Conservation (phyloP, 2,113 vertebrate species). For the Campylomormyrus tamandua region DNA sequence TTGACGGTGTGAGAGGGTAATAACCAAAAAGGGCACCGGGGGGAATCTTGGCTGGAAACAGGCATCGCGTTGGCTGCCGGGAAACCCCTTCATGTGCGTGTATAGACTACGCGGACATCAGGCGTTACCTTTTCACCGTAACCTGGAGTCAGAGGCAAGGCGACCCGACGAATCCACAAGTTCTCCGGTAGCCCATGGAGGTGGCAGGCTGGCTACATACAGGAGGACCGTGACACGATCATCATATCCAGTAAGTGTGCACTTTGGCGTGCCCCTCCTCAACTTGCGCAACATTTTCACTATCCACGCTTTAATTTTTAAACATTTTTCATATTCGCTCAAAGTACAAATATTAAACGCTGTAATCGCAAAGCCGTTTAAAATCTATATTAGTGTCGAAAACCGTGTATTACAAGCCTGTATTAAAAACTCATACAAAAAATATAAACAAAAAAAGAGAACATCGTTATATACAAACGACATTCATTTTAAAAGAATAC, state of each 20-base stretch:
- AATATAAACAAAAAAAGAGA: background rate
- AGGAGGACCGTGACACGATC: conserved; percentile 21
- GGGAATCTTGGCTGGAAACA: conserved; percentile 20
- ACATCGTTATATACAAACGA: background rate
- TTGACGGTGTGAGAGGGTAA: background rate
- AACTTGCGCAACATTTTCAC: background rate
- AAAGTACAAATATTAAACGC: background rate
- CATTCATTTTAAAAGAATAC: background rate
- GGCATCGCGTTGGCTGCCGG: conserved; percentile 29
- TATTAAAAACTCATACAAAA: background rate
- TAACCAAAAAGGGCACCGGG: conserved; percentile 12
- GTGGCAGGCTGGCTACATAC: conserved; percentile 23
- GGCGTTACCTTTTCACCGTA: background rate
- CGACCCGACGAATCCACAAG: conserved; percentile 22
- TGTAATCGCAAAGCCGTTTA: background rate
- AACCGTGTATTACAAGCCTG: background rate
- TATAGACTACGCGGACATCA: conserved; percentile 17
- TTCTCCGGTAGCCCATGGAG: conserved; percentile 27
- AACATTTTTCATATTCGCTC: background rate
- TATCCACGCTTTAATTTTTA: background rate
- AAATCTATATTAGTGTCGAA: background rate
- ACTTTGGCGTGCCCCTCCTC: background rate
- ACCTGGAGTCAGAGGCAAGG: conserved; percentile 24
- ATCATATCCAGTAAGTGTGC: conserved; percentile 49
- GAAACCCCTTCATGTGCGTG: conserved; percentile 26